These are phyloP conservation scores for Spodoptera frugiperda DNA, from an alignment of 1,140 invertebrate genomes.

Conservation along the genomic window DNA sequence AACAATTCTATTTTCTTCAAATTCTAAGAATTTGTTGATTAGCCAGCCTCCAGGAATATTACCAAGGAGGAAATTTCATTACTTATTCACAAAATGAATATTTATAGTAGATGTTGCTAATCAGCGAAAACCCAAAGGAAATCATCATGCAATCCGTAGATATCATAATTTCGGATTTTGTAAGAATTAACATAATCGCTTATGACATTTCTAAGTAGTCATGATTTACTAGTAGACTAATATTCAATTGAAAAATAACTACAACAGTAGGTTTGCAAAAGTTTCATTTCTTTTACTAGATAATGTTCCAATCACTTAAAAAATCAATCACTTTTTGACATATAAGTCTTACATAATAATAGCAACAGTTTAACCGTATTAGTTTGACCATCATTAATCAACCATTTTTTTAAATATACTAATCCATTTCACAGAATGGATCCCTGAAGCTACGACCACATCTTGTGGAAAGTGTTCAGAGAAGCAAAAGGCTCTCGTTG, in stretches of 20 bases:
- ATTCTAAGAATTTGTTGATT: not conserved
- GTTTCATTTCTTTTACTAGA: no score
- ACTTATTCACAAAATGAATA: slow-evolving; percentile 15
- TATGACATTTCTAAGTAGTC: no score
- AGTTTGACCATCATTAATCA: no score
- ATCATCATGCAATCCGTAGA: not conserved
- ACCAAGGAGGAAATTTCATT: not conserved
- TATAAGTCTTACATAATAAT: no score
- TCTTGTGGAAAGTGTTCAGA: slow-evolving; percentile 89
- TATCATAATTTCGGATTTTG: not conserved
- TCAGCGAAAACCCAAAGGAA: slow-evolving; percentile 1
- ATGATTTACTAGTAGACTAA: no score
- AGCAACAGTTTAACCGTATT: no score
- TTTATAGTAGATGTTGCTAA: slow-evolving; percentile 17
- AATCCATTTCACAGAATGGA: slow-evolving; percentile 62
- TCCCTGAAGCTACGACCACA: slow-evolving; percentile 89
- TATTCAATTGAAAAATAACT: no score
- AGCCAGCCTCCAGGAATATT: not conserved
- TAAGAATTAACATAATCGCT: no score
- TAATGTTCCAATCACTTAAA: no score
- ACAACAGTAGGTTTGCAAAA: no score
- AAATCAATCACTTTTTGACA: no score
- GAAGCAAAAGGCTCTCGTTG: slow-evolving; percentile 87
- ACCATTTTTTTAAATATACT: not conserved
- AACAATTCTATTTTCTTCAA: not conserved